A percentile compares a stretch with the other conserved stretches of the same genome.
phyloP scores from a whole-genome alignment of 2,888 invertebrate genomes.

The Drosophila mulleri region DNA sequence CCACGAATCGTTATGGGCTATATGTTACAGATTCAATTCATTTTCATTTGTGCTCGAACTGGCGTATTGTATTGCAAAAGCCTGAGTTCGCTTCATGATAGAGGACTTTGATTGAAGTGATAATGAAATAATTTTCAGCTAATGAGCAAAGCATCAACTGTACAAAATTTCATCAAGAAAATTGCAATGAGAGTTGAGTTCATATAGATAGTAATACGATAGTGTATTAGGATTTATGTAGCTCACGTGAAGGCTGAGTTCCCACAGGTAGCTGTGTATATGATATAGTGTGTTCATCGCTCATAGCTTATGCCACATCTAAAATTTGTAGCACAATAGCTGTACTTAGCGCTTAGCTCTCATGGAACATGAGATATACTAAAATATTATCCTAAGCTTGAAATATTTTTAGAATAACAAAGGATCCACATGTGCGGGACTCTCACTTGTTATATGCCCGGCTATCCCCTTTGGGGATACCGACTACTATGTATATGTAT shows the following conservation, averaged over 20 bases:
- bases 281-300: neutral
- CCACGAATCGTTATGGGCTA: too few species aligned
- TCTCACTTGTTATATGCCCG: neutral
- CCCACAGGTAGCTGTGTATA: neutral
- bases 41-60: neutral
- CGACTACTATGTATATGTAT: conserved; percentile 1
- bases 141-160: neutral
- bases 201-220: neutral
- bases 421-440: neutral
- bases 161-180: neutral
- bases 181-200: neutral
- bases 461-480: neutral
- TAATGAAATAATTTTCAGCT: neutral
- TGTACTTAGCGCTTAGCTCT: neutral
- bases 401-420: conserved; percentile 1
- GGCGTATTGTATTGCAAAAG: neutral
- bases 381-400: conserved; percentile 1
- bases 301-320: too few species aligned
- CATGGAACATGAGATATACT: neutral
- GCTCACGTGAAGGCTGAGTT: neutral
- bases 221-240: neutral
- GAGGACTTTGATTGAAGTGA: neutral
- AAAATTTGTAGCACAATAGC: neutral
- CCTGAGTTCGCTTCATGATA: neutral
- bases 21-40: neutral